Evolutionary conservation across 2,113 vertebrate genomes (phyloP).

Genomic region (Paralichthys olivaceus): DNA sequence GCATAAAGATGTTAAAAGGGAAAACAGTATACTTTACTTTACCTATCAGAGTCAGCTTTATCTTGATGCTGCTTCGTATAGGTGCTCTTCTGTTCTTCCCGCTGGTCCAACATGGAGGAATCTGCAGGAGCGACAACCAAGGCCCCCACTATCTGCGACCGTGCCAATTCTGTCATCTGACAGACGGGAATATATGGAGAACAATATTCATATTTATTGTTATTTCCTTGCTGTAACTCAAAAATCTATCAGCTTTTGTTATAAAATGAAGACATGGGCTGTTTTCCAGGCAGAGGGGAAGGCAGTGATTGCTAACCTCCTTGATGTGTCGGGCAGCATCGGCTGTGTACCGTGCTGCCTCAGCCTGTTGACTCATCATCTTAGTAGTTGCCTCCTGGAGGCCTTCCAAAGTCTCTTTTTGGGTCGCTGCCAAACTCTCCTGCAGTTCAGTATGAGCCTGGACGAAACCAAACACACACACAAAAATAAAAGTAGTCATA

Average conservation of each 20-base stretch:
- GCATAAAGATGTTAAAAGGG: not conserved
- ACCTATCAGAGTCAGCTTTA: slow-evolving; percentile 85
- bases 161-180: slow-evolving; percentile 89
- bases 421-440: slow-evolving; percentile 85
- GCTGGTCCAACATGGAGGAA: slow-evolving; percentile 78
- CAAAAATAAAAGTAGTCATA: slow-evolving; percentile 18
- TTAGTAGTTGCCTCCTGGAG: slow-evolving; percentile 85
- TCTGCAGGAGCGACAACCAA: slow-evolving; percentile 69
- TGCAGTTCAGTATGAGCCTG: slow-evolving; percentile 89
- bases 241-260: slow-evolving; percentile 53
- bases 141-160: slow-evolving; percentile 79
- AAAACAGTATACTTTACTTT: slow-evolving; percentile 27
- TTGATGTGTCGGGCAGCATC: slow-evolving; percentile 86
- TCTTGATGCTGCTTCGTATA: slow-evolving; percentile 77
- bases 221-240: slow-evolving; percentile 33
- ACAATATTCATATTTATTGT: slow-evolving; percentile 20
- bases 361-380: slow-evolving; percentile 88
- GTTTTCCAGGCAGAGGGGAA: slow-evolving; percentile 48
- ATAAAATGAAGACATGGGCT: slow-evolving; percentile 32
- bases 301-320: slow-evolving; percentile 82
- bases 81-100: slow-evolving; percentile 73
- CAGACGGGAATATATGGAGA: slow-evolving; percentile 17
- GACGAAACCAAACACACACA: slow-evolving; percentile 28
- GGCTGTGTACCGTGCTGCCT: slow-evolving; percentile 80
- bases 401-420: slow-evolving; percentile 83